Evolutionary conservation across 2,888 invertebrate genomes (phyloP), one percentile per base, ranked within the genome.

Genomic region (Allygus modestus): DNA sequence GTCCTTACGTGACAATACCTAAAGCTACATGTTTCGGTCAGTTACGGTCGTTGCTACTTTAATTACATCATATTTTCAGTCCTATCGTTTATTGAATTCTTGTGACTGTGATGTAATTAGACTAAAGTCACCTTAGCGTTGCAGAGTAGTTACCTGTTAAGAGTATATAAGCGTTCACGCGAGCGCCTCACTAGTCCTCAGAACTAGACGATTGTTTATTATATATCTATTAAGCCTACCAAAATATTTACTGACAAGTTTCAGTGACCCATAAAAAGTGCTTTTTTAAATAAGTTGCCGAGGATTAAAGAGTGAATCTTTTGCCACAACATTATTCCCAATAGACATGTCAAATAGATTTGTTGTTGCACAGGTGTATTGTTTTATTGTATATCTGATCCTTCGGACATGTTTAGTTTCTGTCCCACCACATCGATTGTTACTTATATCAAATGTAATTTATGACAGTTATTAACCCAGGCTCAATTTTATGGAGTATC

Each of bases 61-160:
- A 54, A 7, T 54, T 9, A 23, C 15, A 12, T 54, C 23, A 5
- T 46, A 46, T 54, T 23, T 54, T 23, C 54, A 54, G 54, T 23
- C 65, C 9, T 65, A 28, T 65, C 28, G 31, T 65, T 54, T 54
- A 54, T 54, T 54, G 23, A 65, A 65, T 65, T 31, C 65, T 65
- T 65, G 65, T 65, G 65, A 65, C 65, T 65, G 65, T 65, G 65
- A 65, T 65, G 28, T 65, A 28, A 23, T 28, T 65, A 65, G 65
- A 65, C 31, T 65, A 65, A 58, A 65, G 28, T 65, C 65, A 65
- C 65, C 65, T 31, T 65, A 65, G 65, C 28, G 15, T 65, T 26
- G 65, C 28, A 65, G 65, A 15, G 65, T 65, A 65, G 65, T 65
- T 65, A 65, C 15, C 31, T 26, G 65, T 65, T 65, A 65, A 28